Conservation (phyloP, 2,888 invertebrate genomes). For the Nymphalis polychloros region DNA sequence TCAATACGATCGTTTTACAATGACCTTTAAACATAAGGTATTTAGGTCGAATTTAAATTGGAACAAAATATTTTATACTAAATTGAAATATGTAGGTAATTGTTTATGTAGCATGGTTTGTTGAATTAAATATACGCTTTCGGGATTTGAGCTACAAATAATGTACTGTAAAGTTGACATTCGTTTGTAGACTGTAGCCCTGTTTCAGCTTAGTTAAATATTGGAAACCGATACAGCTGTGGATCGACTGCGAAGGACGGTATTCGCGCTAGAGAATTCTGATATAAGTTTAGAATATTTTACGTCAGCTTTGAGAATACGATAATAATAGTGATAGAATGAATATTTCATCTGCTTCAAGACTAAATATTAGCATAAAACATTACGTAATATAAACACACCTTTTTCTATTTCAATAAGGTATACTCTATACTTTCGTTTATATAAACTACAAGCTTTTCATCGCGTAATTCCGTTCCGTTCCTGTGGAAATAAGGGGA, state of each 20-base stretch:
- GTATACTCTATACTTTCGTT: too few relatives aligned
- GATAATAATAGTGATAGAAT: too few relatives aligned
- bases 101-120: not conserved
- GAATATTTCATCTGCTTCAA: too few relatives aligned
- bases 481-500: too few relatives aligned
- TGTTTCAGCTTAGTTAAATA: slow-evolving; percentile 3
- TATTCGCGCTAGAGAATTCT: not conserved
- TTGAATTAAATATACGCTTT: not conserved
- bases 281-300: not conserved
- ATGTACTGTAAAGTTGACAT: not conserved
- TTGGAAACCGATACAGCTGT: slow-evolving; percentile 5
- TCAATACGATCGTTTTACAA: not conserved
- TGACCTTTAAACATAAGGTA: not conserved
- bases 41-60: not conserved
- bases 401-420: too few relatives aligned
- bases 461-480: too few relatives aligned
- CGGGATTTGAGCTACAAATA: not conserved
- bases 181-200: not conserved
- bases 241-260: slow-evolving; percentile 5
- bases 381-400: too few relatives aligned
- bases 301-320: too few relatives aligned
- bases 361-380: too few relatives aligned
- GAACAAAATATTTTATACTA: not conserved
- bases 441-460: too few relatives aligned
- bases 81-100: too few relatives aligned